These are phyloP conservation scores for Philaethria dido DNA, from an alignment of 2,888 invertebrate genomes.

Conservation along the genomic window DNA sequence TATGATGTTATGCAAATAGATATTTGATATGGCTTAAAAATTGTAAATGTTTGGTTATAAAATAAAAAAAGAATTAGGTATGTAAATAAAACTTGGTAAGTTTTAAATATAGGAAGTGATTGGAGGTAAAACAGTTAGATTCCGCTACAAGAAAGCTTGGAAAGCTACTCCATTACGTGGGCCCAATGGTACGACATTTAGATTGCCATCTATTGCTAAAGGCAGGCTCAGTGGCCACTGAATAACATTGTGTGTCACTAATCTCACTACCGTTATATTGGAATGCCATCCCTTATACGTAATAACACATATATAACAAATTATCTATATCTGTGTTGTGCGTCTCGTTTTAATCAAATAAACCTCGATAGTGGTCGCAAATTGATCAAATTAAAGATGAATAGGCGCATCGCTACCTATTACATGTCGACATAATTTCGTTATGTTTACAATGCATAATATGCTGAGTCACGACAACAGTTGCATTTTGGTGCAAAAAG, in stretches of 20 bases:
- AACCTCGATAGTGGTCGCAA: conserved; percentile 57
- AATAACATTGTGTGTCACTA: conserved; percentile 42
- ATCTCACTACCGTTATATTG: conserved; percentile 54
- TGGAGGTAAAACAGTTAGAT: conserved; percentile 46
- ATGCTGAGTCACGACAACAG: conserved; percentile 68
- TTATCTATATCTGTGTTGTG: conserved; percentile 58
- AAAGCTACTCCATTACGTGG: conserved; percentile 68
- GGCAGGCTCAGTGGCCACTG: conserved; percentile 52
- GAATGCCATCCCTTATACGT: conserved; percentile 61
- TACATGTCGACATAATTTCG: conserved; percentile 70
- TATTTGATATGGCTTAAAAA: conserved; percentile 1
- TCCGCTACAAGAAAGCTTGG: conserved; percentile 54
- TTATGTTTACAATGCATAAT: conserved; percentile 71
- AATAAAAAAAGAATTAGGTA: conserved; percentile 8
- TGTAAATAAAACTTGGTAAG: conserved; percentile 11
- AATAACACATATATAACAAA: conserved; percentile 43
- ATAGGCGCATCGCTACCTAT: conserved; percentile 59
- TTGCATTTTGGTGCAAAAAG: conserved; percentile 78
- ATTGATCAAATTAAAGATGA: conserved; percentile 64
- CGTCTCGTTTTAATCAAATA: conserved; percentile 49
- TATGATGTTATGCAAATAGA: conserved; percentile 5
- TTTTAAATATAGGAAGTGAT: conserved; percentile 37
- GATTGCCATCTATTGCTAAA: conserved; percentile 63
- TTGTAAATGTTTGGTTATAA: not conserved
- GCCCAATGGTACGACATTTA: conserved; percentile 62